Evolutionary conservation across 2,113 vertebrate species (phyloP), one percentile per base, ranked within the genome.

Genomic region (Willisornis vidua): DNA sequence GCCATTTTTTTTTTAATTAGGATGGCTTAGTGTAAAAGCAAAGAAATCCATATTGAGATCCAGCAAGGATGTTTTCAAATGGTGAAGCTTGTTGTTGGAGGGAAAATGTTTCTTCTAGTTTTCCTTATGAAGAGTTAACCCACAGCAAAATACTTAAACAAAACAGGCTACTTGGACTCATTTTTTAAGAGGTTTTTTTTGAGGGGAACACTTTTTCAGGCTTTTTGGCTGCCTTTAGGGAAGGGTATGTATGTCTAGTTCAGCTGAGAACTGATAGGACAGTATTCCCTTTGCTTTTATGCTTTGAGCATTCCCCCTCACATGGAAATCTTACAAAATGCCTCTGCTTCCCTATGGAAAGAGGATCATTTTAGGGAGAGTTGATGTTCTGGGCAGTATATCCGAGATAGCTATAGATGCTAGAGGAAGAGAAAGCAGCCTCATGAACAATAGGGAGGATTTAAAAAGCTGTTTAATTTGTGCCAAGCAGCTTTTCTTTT

Each of bases 381-480:
- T 1, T 49, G 33, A 12, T 52, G 25, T 93, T 87, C 55, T 89
- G 81, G 62, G 62, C 28, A 52, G 17, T 75, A 66, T 73, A 62
- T 86, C 59, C 1, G n/a, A 62, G 57, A 63, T 33, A 65, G 22
- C 63, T 77, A 2, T 66, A 76, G 77, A 61, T 92, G 28, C 13
- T 83, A n/a, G 66, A 87, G 63, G 48, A 89, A 70, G 79, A 63
- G 52, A 82, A 68, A 46, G 31, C 73, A 87, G 76, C 57, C 73
- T 84, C 7, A 46, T 71, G 70, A 95, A 87, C 83, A 93, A 75
- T 57, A 26, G 74, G 13, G 46, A 85, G 49, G 74, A 67, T 92
- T 90, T 18, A 82, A 85, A 88, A 95, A 68, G 63, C 65, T 65
- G 57, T 72, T 91, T 78, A 55, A 83, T 80, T 83, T 91, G 61